Base-by-base conservation (phyloP, 2,113 vertebrate species). In the Ophiodon elongatus region DNA sequence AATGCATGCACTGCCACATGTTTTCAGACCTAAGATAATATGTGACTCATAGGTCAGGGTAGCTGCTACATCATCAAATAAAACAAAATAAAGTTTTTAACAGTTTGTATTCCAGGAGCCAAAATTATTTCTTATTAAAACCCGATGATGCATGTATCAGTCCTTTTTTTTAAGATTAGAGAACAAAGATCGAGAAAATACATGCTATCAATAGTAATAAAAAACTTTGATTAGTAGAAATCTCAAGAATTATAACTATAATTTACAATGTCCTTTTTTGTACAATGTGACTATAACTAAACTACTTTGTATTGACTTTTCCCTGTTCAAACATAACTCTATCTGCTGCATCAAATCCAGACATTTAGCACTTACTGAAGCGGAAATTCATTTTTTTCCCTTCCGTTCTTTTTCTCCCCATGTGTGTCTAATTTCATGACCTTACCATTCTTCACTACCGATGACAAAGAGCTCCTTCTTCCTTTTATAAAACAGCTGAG, bases 371-470 rank as follows among this genome's bases (percentile, higher is more conserved):
- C 14, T 35, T 6, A 29, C 59, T 13, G 3, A 29, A 47, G 56
- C 41, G 50, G n/a, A 72, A 43, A 63, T 64, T 8, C 1, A 56
- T 57, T 17, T 64, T 71, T 31, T 31, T 14, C 1, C 19, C 35
- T 50, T 65, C 29, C 66, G 74, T 37, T 79, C 31, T n/a, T 76
- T 76, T 57, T 62, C 41, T 54, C 41, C 37, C 68, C 66, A 8
- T 73, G 54, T 85, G 81, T 83, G 79, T 80, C 27, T 52, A 37
- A 75, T 84, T 80, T 78, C 21, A 60, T 39, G 29, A 75, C 65
- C 39, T 25, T 43, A 60, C 74, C 29, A 68, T 73, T 82, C 39
- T 83, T 73, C 57, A 65, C 31, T 17, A 33, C 19, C 15, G 29
- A 79, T 21, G 19, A 45, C 78, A 86, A 60, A 27, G 4, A 65